phyloP scores from a whole-genome alignment of 2,113 vertebrate genomes.

The Protomyctophum bolini region DNA sequence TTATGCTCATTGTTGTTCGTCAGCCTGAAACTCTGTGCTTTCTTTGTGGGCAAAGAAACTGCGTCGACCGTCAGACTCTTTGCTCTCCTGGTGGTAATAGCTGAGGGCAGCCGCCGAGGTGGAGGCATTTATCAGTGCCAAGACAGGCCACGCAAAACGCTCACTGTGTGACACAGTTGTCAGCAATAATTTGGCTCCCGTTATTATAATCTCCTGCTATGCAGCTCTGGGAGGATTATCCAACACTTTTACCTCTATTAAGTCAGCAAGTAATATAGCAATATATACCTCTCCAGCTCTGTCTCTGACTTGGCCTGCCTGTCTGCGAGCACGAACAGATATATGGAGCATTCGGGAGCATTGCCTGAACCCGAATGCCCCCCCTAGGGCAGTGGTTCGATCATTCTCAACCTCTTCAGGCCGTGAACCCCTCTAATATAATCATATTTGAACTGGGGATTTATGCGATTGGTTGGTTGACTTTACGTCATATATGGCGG shows the following conservation, averaged over 20 bases:
- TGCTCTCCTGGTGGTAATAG: conserved; percentile 45
- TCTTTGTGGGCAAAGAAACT: too few species aligned
- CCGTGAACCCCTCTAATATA: too few species aligned
- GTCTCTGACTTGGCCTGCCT: conserved; percentile 49
- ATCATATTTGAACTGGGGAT: too few species aligned
- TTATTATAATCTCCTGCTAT: conserved; percentile 61
- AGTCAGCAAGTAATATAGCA: conserved; percentile 48
- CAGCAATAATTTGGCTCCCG: conserved; percentile 67
- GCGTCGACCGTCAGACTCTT: conserved; percentile 1
- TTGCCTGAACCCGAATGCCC: too few species aligned
- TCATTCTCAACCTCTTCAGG: too few species aligned
- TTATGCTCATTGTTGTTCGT: conserved; percentile 53
- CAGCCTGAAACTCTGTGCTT: conserved; percentile 45
- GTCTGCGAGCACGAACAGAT: conserved; percentile 25
- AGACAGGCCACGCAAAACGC: conserved; percentile 44
- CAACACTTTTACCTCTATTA: conserved; percentile 57
- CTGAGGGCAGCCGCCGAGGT: conserved; percentile 40
- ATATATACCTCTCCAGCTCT: conserved; percentile 11
- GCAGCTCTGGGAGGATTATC: conserved; percentile 65
- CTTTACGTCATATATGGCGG: too few species aligned
- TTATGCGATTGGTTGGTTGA: too few species aligned
- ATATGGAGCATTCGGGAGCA: conserved; percentile 7
- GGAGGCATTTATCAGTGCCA: conserved; percentile 71
- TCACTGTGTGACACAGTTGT: conserved; percentile 67
- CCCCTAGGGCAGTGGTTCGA: too few species aligned